Percentiles rank a stretch among this genome's conserved stretches.
Evolutionary conservation across 2,888 invertebrate species (phyloP).

Genomic region (Plagodis dolabraria): DNA sequence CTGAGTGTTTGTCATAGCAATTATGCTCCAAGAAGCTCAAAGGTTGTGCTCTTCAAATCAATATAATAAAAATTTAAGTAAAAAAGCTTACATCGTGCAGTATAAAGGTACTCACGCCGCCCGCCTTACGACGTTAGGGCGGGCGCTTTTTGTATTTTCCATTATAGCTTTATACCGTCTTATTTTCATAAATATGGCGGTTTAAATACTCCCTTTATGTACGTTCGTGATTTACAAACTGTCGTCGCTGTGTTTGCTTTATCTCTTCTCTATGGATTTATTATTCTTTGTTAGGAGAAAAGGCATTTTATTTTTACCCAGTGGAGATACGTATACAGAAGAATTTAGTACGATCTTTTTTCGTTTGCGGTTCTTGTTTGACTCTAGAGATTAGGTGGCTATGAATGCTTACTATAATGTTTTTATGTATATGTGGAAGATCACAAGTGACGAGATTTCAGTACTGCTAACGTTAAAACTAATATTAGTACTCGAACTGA

Average conservation of each 20-base stretch:
- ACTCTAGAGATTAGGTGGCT: no score
- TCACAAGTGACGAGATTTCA: no score
- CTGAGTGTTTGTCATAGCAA: no score
- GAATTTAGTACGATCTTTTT: neutral
- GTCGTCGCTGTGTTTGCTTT: slow-evolving; percentile 45
- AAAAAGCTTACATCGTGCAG: slow-evolving; percentile 21
- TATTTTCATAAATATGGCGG: slow-evolving; percentile 82
- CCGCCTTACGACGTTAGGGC: slow-evolving; percentile 57
- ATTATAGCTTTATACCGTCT: slow-evolving; percentile 76
- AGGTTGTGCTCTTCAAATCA: no score
- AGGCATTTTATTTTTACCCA: neutral
- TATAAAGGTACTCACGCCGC: slow-evolving; percentile 38
- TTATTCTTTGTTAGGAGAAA: slow-evolving; percentile 20
- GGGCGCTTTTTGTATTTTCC: slow-evolving; percentile 80
- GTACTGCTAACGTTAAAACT: no score
- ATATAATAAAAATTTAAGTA: neutral
- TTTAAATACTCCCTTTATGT: slow-evolving; percentile 78
- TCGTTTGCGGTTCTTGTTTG: neutral
- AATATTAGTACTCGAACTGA: no score
- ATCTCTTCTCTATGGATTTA: slow-evolving; percentile 21
- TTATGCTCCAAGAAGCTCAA: no score
- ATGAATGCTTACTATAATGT: no score
- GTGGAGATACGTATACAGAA: neutral
- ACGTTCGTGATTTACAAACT: slow-evolving; percentile 74
- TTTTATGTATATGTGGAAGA: no score